Evolutionary conservation across 2,888 invertebrate species (phyloP), one percentile per base, ranked within the genome.

Genomic region (Mechanitis messenoides): DNA sequence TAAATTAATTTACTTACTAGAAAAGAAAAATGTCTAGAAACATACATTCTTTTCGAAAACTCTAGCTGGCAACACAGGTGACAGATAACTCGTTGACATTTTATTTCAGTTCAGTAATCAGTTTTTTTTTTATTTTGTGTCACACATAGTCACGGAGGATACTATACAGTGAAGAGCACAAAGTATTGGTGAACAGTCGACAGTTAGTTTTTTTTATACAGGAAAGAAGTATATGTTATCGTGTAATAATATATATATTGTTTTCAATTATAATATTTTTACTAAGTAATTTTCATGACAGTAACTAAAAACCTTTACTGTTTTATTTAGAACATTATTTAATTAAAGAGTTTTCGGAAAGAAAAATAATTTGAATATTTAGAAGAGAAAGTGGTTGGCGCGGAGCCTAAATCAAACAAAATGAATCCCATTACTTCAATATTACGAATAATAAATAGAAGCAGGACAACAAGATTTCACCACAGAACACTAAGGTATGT

Each of bases 361-460:
- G 28, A 47, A 11, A 9, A 47, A 50, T 31, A 54, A 46, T 5
- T 56, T 47, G 35, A 62, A 47, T 55, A 33, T 45, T 56, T 46
- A 38, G 47, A n/a, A 61, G 68, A 67, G 68, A 67, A 67, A 67
- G 68, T 65, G 55, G 60, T 67, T 67, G 68, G 62, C 63, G 67
- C 63, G 65, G 47, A 67, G 50, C 53, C 61, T 59, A 56, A 61
- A 61, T 55, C 12, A 35, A 55, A 20, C 35, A 60, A n/a, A 57
- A 60, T 63, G 63, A 65, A 63, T 61, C 54, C 56, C 9, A 55
- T 56, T 45, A 65, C 55, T 28, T 54, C 54, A 38, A 50, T 65
- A 54, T 57, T 60, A 50, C 54, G 57, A 47, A 63, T 59, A 53
- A 28, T 63, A 46, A 65, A 59, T 55, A 61, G 61, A 56, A 57